A percentile compares a stretch with the other conserved stretches of the same genome.
Conservation (phyloP, 2,113 vertebrate species). For the Ivindomyrus marchei region DNA sequence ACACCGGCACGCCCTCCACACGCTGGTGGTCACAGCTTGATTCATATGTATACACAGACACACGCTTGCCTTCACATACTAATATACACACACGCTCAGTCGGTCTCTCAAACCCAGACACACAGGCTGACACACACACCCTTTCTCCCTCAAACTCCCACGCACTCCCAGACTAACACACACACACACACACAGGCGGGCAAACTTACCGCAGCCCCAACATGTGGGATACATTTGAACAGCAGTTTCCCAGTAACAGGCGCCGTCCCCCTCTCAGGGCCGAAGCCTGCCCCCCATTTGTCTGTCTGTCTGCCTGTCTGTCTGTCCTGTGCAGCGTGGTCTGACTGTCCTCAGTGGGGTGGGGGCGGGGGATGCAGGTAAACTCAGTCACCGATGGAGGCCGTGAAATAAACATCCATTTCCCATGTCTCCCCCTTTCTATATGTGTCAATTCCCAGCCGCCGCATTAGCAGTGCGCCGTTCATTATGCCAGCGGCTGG, state of each 20-base stretch:
- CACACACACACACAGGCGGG: constrained; percentile 12
- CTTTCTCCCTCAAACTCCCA: constrained; percentile 8
- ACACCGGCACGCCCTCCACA: background rate
- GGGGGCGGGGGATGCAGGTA: background rate
- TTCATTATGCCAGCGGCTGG: background rate
- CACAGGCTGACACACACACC: constrained; percentile 16
- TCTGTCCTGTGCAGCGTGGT: background rate
- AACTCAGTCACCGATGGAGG: background rate
- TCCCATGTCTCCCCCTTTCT: background rate
- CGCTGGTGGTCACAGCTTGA: background rate
- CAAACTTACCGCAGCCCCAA: background rate
- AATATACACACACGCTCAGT: constrained; percentile 6
- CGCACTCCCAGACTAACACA: constrained; percentile 35
- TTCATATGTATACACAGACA: background rate
- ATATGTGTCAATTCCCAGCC: background rate
- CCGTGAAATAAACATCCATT: constrained; percentile 1
- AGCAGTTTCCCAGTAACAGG: constrained; percentile 4
- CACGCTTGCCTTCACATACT: constrained; percentile 16
- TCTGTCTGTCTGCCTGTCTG: background rate
- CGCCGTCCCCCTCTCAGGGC: background rate
- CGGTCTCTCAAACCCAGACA: constrained; percentile 12
- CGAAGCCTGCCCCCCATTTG: background rate
- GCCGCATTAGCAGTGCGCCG: background rate
- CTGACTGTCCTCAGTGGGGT: background rate
- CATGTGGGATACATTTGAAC: constrained; percentile 11